A percentile compares a stretch with the other conserved stretches of the same genome.
Evolutionary conservation across 2,797 vertebrate species (phyloP).

Genomic region (Coccyzus lansbergi): DNA sequence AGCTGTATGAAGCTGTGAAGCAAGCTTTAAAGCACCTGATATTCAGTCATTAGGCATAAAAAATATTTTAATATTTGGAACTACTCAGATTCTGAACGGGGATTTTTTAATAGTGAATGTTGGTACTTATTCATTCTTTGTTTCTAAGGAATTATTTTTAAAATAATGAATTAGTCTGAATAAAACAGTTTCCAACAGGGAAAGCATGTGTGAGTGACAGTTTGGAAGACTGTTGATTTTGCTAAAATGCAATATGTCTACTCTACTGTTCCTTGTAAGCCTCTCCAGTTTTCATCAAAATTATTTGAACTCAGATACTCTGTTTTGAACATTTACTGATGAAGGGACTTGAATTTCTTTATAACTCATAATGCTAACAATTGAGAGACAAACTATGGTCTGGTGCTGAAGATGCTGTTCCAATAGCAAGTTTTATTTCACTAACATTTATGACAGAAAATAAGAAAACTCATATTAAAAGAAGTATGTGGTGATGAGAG

Average conservation of each 20-base stretch:
- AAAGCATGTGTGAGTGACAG: not conserved
- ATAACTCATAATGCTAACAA: fast-evolving
- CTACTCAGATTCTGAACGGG: not conserved
- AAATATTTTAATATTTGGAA: not conserved
- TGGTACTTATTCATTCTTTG: not conserved
- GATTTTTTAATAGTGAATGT: not conserved
- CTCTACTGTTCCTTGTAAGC: not conserved
- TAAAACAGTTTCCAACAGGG: not conserved
- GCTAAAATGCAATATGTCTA: not conserved
- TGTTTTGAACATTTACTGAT: not conserved
- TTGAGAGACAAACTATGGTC: fast-evolving
- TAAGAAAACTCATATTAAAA: not conserved
- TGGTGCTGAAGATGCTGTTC: not conserved
- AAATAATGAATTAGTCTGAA: not conserved
- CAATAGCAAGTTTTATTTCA: fast-evolving
- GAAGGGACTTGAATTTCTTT: not conserved
- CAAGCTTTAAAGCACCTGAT: not conserved
- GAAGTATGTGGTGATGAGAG: not conserved
- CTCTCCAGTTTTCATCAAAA: not conserved
- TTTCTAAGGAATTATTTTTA: not conserved
- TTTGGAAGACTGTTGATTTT: not conserved
- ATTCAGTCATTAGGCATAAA: not conserved
- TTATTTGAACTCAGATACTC: fast-evolving
- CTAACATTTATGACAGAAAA: too few relatives aligned
- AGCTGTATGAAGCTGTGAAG: not conserved